Conservation (phyloP, 2,797 vertebrate species). For the Masticophis lateralis region DNA sequence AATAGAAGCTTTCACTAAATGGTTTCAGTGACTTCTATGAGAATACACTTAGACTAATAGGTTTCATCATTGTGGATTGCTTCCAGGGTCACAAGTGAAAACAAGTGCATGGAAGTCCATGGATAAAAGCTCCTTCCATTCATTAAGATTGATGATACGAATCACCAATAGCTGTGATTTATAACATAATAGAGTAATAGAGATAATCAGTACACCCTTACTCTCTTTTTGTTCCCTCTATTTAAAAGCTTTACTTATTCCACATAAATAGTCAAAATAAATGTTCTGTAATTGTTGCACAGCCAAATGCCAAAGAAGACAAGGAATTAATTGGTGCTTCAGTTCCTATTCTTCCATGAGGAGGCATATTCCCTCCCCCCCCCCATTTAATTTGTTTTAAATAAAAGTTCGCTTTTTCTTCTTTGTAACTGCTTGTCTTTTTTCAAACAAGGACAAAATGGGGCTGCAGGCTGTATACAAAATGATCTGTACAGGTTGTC, state of each 20-base stretch:
- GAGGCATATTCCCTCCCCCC: neutral
- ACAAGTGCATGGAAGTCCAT: neutral
- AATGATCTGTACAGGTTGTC: neutral
- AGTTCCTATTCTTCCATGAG: neutral
- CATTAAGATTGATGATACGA: neutral
- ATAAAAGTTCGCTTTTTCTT: neutral
- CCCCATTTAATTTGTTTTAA: neutral
- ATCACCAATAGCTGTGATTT: neutral
- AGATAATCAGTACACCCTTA: neutral
- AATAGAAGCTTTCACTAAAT: constrained; percentile 34
- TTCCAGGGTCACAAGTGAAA: constrained; percentile 37
- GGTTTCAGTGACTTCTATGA: constrained; percentile 37
- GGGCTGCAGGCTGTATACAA: neutral
- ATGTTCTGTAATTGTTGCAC: neutral
- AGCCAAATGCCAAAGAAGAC: neutral
- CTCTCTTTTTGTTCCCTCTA: neutral
- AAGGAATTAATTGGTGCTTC: neutral
- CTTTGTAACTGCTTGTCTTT: neutral
- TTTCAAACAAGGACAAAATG: neutral
- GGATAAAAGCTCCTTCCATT: neutral
- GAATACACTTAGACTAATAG: constrained; percentile 43
- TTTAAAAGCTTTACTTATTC: neutral
- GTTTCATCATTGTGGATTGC: constrained; percentile 14
- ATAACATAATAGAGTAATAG: neutral
- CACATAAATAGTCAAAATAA: neutral